These are phyloP conservation scores for Sminthurinus aureus DNA, from an alignment of 2,888 invertebrate species.

Conservation along the genomic window DNA sequence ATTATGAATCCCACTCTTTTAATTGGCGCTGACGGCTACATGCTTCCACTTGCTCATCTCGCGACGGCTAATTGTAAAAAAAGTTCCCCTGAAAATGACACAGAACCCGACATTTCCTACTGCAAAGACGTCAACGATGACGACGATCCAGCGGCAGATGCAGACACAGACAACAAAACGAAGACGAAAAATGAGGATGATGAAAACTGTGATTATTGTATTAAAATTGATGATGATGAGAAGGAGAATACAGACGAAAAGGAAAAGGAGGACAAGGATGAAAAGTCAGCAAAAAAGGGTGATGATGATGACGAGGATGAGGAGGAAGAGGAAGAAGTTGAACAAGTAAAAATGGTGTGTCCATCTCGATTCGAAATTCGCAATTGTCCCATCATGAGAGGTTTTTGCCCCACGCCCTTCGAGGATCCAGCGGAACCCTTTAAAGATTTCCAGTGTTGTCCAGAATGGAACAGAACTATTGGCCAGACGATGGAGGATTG, in stretches of 20 bases:
- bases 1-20: neutral
- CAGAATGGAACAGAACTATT: conserved; percentile 16
- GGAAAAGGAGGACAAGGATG: neutral
- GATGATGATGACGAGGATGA: neutral
- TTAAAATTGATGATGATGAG: neutral
- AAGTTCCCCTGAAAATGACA: neutral
- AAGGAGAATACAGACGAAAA: neutral
- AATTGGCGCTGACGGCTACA: conserved; percentile 20
- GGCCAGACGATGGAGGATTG: neutral
- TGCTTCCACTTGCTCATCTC: no score
- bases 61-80: conserved; percentile 5
- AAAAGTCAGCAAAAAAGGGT: no score
- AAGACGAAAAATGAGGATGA: neutral
- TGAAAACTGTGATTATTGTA: neutral
- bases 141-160: neutral
- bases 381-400: conserved; percentile 5
- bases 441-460: conserved; percentile 12
- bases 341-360: neutral
- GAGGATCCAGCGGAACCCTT: neutral
- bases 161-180: no score
- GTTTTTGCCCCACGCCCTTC: conserved; percentile 18
- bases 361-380: neutral
- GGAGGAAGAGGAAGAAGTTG: neutral
- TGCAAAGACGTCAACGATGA: no score
- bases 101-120: neutral